A percentile compares a stretch with the other conserved stretches of the same genome.
Evolutionary conservation across 2,888 invertebrate genomes (phyloP).

Genomic region (Yponomeuta sedellus): DNA sequence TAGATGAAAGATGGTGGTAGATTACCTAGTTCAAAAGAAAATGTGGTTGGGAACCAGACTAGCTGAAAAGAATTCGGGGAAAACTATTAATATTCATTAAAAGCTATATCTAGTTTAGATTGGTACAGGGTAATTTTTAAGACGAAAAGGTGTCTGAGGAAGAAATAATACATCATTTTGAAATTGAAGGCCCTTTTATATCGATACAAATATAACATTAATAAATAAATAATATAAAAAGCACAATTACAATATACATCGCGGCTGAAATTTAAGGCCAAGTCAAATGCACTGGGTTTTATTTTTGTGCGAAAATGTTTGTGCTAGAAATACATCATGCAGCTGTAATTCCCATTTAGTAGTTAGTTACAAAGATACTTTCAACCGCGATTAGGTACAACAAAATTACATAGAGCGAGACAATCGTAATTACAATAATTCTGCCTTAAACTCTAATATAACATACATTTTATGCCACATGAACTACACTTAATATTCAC

Average conservation of each 20-base stretch:
- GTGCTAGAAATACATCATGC: background rate
- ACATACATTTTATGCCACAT: slow-evolving; percentile 31
- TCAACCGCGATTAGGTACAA: background rate
- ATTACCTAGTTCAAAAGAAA: no score
- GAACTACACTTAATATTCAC: slow-evolving; percentile 24
- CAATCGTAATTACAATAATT: slow-evolving; percentile 21
- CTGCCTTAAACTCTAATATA: slow-evolving; percentile 24
- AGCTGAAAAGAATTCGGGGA: no score
- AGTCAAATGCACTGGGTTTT: background rate
- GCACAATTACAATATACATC: slow-evolving; percentile 38
- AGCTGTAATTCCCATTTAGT: background rate
- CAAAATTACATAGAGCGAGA: slow-evolving; percentile 2
- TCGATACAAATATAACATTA: slow-evolving; percentile 57
- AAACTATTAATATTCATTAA: no score
- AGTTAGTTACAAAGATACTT: background rate
- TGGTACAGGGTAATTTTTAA: no score
- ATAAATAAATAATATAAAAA: slow-evolving; percentile 64
- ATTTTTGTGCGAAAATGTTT: background rate
- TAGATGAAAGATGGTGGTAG: no score
- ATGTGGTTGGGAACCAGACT: no score
- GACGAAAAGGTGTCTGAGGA: no score
- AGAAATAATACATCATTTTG: slow-evolving; percentile 8
- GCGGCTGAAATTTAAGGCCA: background rate
- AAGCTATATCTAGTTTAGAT: no score
- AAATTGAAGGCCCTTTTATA: slow-evolving; percentile 43